These are phyloP conservation scores for Homarus americanus DNA, from an alignment of 1,140 invertebrate genomes.

Conservation along the genomic window DNA sequence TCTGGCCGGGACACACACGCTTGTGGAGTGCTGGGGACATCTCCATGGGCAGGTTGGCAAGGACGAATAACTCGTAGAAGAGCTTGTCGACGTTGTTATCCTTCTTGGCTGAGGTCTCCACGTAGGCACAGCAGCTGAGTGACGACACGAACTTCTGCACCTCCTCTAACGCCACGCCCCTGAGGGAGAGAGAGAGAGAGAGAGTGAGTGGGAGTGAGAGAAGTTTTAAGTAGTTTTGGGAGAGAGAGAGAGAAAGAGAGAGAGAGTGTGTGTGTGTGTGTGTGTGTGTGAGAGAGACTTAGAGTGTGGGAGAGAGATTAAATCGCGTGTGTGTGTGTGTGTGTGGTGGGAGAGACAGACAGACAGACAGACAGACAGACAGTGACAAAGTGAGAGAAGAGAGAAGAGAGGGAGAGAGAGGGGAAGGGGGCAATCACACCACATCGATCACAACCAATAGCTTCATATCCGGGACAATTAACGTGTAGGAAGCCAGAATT, in stretches of 20 bases:
- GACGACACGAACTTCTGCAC: slow-evolving; percentile 60
- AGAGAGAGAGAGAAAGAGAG: not conserved
- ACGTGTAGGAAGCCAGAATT: no score
- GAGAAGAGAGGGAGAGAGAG: slow-evolving; percentile 26
- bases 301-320: not conserved
- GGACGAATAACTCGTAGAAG: slow-evolving; percentile 88
- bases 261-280: not conserved
- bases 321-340: no score
- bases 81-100: slow-evolving; percentile 88
- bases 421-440: no score
- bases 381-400: not conserved
- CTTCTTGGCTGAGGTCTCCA: slow-evolving; percentile 89
- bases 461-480: no score
- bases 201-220: not conserved
- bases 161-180: slow-evolving; percentile 47
- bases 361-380: slow-evolving; percentile 5
- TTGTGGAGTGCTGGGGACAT: slow-evolving; percentile 93
- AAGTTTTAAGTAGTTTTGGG: not conserved
- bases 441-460: no score
- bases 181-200: slow-evolving; percentile 2
- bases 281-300: not conserved
- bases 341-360: slow-evolving; percentile 3
- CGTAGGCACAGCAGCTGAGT: slow-evolving; percentile 83
- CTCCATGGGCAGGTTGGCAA: slow-evolving; percentile 88
- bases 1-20: slow-evolving; percentile 76